These are phyloP conservation scores for Drosophila tsacasi DNA, from an alignment of 1,140 invertebrate genomes.

Conservation along the genomic window DNA sequence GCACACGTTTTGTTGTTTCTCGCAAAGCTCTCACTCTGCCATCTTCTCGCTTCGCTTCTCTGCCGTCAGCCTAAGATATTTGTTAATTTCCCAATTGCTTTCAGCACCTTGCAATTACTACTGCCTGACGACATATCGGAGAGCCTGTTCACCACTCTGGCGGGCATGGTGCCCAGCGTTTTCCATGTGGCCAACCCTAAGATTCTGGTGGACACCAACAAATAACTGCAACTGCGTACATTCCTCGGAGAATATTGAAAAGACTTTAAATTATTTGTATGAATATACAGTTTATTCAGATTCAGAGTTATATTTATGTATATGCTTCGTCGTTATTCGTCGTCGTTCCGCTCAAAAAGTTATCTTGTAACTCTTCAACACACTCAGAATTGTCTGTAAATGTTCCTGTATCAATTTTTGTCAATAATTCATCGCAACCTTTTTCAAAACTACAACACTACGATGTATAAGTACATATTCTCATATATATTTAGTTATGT, in stretches of 20 bases:
- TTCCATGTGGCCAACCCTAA: constrained; percentile 95
- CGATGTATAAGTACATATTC: constrained; percentile 69
- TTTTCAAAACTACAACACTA: constrained; percentile 77
- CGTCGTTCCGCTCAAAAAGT: constrained; percentile 60
- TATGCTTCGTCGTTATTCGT: constrained; percentile 67
- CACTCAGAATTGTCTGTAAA: constrained; percentile 82
- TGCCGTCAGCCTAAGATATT: too few species aligned
- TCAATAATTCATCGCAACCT: constrained; percentile 59
- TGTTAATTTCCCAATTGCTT: constrained; percentile 1
- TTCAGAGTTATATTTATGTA: constrained; percentile 65
- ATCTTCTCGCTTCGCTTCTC: too few species aligned
- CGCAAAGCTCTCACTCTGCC: too few species aligned
- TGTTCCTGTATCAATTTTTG: constrained; percentile 81
- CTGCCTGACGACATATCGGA: constrained; percentile 93
- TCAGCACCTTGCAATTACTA: constrained; percentile 85
- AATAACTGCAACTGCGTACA: constrained; percentile 30
- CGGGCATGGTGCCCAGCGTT: constrained; percentile 95
- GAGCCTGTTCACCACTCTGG: constrained; percentile 93
- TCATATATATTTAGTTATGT: constrained; percentile 57
- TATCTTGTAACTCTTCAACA: constrained; percentile 67
- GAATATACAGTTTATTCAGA: constrained; percentile 80
- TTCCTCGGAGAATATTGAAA: constrained; percentile 32
- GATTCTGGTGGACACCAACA: constrained; percentile 86
- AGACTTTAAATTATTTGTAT: constrained; percentile 68
- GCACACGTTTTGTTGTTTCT: too few species aligned